Base-by-base conservation (phyloP, 2,113 vertebrate species). In the Arothron firmamentum region DNA sequence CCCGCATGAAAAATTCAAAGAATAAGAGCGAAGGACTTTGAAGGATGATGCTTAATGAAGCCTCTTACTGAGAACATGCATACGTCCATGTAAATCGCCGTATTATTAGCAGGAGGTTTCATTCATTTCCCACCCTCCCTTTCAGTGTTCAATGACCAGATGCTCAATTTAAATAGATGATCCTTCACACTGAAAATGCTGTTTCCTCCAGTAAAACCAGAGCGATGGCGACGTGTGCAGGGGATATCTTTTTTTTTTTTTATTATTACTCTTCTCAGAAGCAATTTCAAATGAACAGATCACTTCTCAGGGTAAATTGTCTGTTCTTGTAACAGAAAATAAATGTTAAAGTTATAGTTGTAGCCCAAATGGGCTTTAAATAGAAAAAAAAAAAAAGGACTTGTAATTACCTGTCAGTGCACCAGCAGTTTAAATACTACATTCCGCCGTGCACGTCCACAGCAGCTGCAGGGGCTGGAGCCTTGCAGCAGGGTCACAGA, bases 1-100 rank as follows among this genome's bases (percentile, higher is more conserved):
- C 18, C 59, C 67, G 15, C 23, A 64, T 59, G 10, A 72, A 72
- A 61, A 53, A 68, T 68, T 57, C 9, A 60, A 56, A 48, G 55
- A 13, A 15, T 8, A 19, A 34, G 46, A 56, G 16, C n/a, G 11
- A 49, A 25, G n/a, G 43, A 57, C 23, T 11, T 21, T 53, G 13
- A 67, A 53, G 12, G 52, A 61, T 16, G 50, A 31, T 41, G 10
- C 49, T 11, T 58, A n/a, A 57, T 62, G 49, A 75, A 45, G 31
- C 41, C 20, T 48, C 17, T 14, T 17, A 49, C 23, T 50, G 20
- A 55, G 45, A 45, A 17, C 42, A 42, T 50, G 20, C 19, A 53
- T 19, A 23, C 14, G 17, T 34, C 23, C 55, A 14, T 46, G 13
- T 10, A 12, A 43, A 38, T 64, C 25, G 41, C 11, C 47, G 49